A percentile compares a stretch with the other conserved stretches of the same genome.
Evolutionary conservation across 2,113 vertebrate species (phyloP).

Genomic region (Scomber japonicus): DNA sequence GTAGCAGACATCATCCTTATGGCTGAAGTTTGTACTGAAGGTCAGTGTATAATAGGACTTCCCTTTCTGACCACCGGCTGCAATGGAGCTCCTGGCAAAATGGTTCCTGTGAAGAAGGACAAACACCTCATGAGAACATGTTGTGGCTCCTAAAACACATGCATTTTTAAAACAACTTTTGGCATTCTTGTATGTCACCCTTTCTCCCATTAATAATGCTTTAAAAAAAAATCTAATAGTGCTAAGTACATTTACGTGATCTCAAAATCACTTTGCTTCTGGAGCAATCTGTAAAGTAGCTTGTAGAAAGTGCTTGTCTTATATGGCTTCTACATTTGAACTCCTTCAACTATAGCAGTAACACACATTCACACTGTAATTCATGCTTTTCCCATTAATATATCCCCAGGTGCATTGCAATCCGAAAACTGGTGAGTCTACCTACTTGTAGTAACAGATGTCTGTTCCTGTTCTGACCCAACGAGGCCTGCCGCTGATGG

Average conservation of each 20-base stretch:
- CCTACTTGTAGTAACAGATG: slow-evolving; percentile 99
- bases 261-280: slow-evolving; percentile 7
- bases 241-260: neutral
- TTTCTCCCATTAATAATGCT: neutral
- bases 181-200: neutral
- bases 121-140: neutral
- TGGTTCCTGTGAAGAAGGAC: slow-evolving; percentile 88
- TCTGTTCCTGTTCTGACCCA: slow-evolving; percentile 95
- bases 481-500: slow-evolving; percentile 89
- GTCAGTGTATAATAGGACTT: slow-evolving; percentile 98
- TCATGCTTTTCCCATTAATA: neutral
- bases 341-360: neutral
- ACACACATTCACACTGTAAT: neutral
- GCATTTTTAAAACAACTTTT: too few species aligned
- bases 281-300: slow-evolving; percentile 11
- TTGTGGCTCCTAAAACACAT: neutral
- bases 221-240: neutral
- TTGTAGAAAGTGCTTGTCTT: neutral
- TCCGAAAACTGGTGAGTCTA: slow-evolving; percentile 36
- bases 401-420: neutral
- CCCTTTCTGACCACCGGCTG: slow-evolving; percentile 96
- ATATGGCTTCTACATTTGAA: too few species aligned
- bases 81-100: slow-evolving; percentile 96
- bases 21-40: slow-evolving; percentile 94
- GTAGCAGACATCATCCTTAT: slow-evolving; percentile 98